These are phyloP conservation scores for Poecilia picta DNA, from an alignment of 2,797 vertebrate species.

Conservation along the genomic window DNA sequence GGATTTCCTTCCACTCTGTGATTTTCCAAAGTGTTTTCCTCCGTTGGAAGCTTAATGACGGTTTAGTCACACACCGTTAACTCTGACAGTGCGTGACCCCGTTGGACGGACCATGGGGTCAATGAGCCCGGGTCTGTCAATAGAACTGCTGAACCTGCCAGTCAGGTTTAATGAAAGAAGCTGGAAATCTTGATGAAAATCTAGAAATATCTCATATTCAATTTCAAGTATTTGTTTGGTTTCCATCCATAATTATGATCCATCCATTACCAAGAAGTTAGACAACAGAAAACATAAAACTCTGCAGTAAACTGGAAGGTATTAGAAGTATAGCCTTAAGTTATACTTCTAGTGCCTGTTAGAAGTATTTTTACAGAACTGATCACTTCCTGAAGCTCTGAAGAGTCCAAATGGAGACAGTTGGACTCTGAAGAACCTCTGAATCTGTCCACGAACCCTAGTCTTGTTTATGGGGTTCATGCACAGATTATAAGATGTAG, in stretches of 20 bases:
- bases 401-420: no score
- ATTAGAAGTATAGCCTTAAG: neutral
- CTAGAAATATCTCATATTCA: neutral
- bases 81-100: neutral
- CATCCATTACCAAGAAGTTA: neutral
- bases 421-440: neutral
- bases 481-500: neutral
- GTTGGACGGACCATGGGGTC: neutral
- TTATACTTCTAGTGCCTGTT: neutral
- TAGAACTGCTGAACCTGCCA: neutral
- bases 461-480: neutral
- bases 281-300: neutral
- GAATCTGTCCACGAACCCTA: neutral
- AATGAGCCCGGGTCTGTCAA: neutral
- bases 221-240: neutral
- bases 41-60: neutral
- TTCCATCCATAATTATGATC: neutral
- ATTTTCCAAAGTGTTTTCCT: slow-evolving; percentile 4
- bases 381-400: neutral
- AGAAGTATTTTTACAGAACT: neutral
- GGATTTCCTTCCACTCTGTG: neutral
- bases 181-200: neutral
- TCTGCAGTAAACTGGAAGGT: neutral
- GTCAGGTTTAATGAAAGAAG: neutral
- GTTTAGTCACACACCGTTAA: slow-evolving; percentile 1